These are phyloP conservation scores for Zaprionus lineosus DNA, from an alignment of 2,888 invertebrate species.

Conservation along the genomic window DNA sequence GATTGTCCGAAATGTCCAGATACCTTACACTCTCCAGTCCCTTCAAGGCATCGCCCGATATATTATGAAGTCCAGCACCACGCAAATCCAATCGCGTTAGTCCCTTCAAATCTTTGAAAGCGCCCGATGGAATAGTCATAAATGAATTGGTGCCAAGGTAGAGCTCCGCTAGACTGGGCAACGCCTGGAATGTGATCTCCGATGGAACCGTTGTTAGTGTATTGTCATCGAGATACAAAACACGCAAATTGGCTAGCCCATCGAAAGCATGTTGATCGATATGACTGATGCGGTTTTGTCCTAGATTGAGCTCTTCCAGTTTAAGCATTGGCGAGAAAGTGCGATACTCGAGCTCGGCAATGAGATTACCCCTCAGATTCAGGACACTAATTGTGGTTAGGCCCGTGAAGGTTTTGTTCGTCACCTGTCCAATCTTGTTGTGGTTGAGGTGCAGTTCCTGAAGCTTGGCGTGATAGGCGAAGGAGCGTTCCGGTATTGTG, in stretches of 20 bases:
- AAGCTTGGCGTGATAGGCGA: conserved; percentile 90
- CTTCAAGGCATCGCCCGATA: conserved; percentile 89
- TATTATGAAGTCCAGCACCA: conserved; percentile 91
- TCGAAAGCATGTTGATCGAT: conserved; percentile 91
- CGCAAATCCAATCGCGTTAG: conserved; percentile 90
- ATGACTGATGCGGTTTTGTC: conserved; percentile 91
- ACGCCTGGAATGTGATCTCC: conserved; percentile 86
- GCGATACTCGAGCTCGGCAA: conserved; percentile 90
- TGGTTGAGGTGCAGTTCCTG: conserved; percentile 92
- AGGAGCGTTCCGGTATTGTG: conserved; percentile 90
- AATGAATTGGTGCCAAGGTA: conserved; percentile 93
- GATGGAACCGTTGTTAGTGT: conserved; percentile 90
- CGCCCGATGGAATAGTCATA: conserved; percentile 88
- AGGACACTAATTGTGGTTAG: conserved; percentile 90
- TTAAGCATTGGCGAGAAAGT: conserved; percentile 89
- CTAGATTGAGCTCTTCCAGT: conserved; percentile 92
- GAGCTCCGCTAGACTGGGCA: conserved; percentile 91
- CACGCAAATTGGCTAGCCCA: conserved; percentile 89
- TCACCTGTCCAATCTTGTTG: conserved; percentile 92
- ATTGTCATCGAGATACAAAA: conserved; percentile 93
- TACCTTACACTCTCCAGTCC: conserved; percentile 89
- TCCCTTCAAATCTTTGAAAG: conserved; percentile 90
- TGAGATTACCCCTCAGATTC: conserved; percentile 91
- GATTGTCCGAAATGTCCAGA: conserved; percentile 91
- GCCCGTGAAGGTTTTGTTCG: conserved; percentile 91